Evolutionary conservation across 1,140 invertebrate species (phyloP), one percentile per base, ranked within the genome.

Genomic region (Mesaphorura yosii): DNA sequence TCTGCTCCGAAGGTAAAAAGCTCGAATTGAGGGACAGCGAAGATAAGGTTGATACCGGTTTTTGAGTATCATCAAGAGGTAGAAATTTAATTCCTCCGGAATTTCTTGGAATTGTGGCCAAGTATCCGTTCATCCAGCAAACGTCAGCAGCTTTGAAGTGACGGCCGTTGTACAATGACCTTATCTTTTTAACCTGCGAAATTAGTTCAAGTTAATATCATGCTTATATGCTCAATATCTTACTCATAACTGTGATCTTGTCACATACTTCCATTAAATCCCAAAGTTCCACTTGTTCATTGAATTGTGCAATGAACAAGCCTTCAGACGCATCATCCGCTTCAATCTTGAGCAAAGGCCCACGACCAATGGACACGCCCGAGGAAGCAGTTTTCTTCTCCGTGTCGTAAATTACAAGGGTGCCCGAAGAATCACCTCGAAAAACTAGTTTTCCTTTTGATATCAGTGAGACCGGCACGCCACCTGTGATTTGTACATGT

Each of bases 311-410:
- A 19, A 62, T 41, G 46, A 58, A 58, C 20, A 40, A 38, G 25
- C 34, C 46, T n/a, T n/a, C n/a, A 25, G 31, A 37, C 23, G 55
- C 49, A 20, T 23, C n/a, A 14, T 29, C 2, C 2, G 26, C 47
- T 22, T 59, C 34, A 1, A 59, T 50, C 28, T 41, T 47, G 3
- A 58, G 38, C 15, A 62, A 28, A 4, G 60, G 60, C 12, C 60
- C 60, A 49, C 54, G 48, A 1, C 60, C 60, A 42, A 62, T 39
- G 31, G 26, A 48, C 37, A 58, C 48, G 5, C 60, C 57, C 6
- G 60, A 51, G 15, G 53, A 58, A 28, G 60, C 60, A 12, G 60
- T 59, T 48, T 62, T 62, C 53, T 62, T 62, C 27, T 56, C 57
- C 2, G 60, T 62, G 37, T 62, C 57, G 50, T 62, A 62, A 23